A percentile compares a stretch with the other conserved stretches of the same genome.
Conservation (phyloP, 2,888 invertebrate species). For the Cephus pygmeus region DNA sequence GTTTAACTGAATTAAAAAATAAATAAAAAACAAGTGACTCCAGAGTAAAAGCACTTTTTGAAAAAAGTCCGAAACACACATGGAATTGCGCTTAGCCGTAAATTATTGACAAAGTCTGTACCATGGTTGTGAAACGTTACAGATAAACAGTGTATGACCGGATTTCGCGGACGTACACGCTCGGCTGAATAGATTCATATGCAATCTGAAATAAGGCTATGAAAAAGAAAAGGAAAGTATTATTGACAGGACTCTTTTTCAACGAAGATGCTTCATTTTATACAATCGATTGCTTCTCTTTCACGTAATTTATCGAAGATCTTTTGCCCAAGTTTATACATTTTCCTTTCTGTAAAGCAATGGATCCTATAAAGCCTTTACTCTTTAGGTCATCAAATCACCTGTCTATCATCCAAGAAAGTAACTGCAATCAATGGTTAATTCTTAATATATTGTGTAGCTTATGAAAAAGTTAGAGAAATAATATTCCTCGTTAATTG, state of each 20-base stretch:
- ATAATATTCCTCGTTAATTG: not conserved
- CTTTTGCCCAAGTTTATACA: not conserved
- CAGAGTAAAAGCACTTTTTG: conserved; percentile 1
- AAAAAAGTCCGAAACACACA: not conserved
- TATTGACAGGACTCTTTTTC: not conserved
- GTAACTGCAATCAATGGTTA: not conserved
- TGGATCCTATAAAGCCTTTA: not conserved
- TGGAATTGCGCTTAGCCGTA: not conserved
- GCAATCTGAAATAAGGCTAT: not conserved
- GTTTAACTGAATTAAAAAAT: conserved; percentile 18
- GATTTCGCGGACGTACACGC: not conserved
- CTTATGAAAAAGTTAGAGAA: not conserved
- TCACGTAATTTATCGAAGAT: not conserved
- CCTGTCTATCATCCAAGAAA: not conserved
- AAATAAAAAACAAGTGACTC: conserved; percentile 7
- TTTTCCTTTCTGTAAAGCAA: not conserved
- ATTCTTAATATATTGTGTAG: not conserved
- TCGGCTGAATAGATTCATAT: not conserved
- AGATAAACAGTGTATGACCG: not conserved
- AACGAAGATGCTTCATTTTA: not conserved
- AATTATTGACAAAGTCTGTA: not conserved
- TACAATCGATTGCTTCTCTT: not conserved
- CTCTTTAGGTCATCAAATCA: not conserved
- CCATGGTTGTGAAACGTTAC: not conserved
- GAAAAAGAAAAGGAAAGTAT: not conserved